phyloP scores from a whole-genome alignment of 2,888 invertebrate genomes.

The Trimorus sp. region DNA sequence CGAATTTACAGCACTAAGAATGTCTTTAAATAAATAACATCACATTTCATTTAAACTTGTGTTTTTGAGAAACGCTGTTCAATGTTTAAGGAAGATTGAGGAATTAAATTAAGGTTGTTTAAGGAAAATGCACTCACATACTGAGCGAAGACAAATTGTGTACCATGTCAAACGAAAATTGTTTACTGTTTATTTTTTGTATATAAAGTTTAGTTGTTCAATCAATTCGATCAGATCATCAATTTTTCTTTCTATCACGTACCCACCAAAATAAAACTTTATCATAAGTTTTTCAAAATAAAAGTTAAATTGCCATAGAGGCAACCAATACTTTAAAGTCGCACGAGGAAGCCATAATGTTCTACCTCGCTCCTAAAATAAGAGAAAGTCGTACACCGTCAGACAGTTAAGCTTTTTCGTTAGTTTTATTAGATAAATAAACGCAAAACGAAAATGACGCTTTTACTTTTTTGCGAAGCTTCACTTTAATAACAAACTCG shows the following conservation, averaged over 20 bases:
- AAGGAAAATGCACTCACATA: too few species aligned
- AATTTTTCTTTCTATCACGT: not conserved
- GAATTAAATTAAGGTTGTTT: too few species aligned
- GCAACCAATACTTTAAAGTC: constrained; percentile 26
- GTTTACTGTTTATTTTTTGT: not conserved
- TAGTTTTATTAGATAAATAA: constrained; percentile 31
- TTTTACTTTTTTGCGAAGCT: not conserved
- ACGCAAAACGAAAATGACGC: constrained; percentile 12
- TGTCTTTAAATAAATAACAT: too few species aligned
- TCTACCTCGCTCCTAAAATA: not conserved
- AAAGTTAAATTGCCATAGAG: constrained; percentile 23
- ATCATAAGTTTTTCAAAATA: constrained; percentile 23
- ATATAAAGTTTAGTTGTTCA: too few species aligned
- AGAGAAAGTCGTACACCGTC: not conserved
- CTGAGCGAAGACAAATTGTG: too few species aligned
- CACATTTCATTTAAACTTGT: too few species aligned
- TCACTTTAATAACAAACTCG: too few species aligned
- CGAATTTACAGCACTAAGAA: too few species aligned
- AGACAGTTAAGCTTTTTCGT: constrained; percentile 15
- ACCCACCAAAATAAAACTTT: constrained; percentile 2
- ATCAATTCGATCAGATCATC: not conserved
- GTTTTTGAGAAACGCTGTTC: too few species aligned
- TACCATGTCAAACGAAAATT: not conserved
- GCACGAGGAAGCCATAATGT: constrained; percentile 26
- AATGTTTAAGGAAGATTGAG: too few species aligned